Evolutionary conservation across 2,113 vertebrate species (phyloP).

Genomic region (Stomatorhinus ivindoensis): DNA sequence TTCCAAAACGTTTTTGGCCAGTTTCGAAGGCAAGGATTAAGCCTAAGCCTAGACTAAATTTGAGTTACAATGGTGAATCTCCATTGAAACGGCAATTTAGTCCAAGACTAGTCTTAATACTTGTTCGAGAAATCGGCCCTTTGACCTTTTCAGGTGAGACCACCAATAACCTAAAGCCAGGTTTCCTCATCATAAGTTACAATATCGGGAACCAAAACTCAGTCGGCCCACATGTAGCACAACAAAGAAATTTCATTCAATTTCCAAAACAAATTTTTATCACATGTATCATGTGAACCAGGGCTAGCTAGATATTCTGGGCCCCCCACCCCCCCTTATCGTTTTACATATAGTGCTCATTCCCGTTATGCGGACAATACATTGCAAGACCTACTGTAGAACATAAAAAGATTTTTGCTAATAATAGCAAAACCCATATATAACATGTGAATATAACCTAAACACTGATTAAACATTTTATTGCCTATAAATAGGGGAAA

Average conservation of each 20-base stretch:
- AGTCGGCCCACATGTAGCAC: neutral
- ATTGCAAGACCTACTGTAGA: neutral
- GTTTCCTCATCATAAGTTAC: neutral
- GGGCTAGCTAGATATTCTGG: neutral
- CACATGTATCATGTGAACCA: neutral
- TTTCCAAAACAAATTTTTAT: neutral
- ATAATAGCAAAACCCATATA: neutral
- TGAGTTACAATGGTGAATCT: too few relatives aligned
- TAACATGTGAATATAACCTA: neutral
- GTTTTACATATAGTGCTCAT: neutral
- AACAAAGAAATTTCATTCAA: neutral
- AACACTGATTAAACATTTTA: neutral
- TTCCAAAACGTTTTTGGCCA: too few relatives aligned
- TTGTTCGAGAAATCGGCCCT: too few relatives aligned
- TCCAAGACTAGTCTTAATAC: too few relatives aligned
- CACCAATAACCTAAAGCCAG: neutral
- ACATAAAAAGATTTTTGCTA: neutral
- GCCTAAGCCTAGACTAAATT: too few relatives aligned
- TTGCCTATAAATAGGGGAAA: neutral
- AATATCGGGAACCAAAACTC: neutral
- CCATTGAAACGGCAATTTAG: too few relatives aligned
- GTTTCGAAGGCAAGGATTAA: too few relatives aligned
- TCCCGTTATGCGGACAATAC: neutral
- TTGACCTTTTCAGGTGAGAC: neutral
- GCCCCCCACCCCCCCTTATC: neutral